Evolutionary conservation across 2,888 invertebrate genomes (phyloP).

Genomic region (Phaonia tiefii): DNA sequence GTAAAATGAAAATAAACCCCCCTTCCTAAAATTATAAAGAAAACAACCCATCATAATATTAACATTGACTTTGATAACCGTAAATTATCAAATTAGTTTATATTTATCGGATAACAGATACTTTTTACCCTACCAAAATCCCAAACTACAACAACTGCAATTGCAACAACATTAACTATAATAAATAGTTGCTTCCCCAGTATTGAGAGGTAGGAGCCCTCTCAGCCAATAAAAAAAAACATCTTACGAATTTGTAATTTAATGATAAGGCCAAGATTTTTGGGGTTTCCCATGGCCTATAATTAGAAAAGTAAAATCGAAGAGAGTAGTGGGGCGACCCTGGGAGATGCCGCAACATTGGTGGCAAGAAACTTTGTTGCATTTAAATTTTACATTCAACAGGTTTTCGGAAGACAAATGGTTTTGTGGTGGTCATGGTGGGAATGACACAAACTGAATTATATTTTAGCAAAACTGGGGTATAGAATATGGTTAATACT

Average conservation of each 20-base stretch:
- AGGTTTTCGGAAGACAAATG: no score
- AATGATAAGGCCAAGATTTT: slow-evolving; percentile 26
- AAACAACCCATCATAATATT: slow-evolving; percentile 33
- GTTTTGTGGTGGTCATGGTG: no score
- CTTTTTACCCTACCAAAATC: slow-evolving; percentile 1
- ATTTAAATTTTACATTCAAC: no score
- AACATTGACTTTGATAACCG: slow-evolving; percentile 68
- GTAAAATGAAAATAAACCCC: slow-evolving; percentile 21
- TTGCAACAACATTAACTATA: no score
- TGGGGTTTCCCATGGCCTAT: slow-evolving; percentile 24
- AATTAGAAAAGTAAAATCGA: slow-evolving; percentile 24
- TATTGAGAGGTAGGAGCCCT: background rate
- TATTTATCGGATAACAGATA: slow-evolving; percentile 47
- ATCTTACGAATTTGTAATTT: slow-evolving; percentile 33
- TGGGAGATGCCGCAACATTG: no score
- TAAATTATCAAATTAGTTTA: slow-evolving; percentile 69
- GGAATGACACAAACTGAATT: no score
- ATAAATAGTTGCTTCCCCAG: slow-evolving; percentile 31
- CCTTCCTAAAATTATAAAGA: no score
- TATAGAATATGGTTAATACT: no score
- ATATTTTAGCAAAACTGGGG: no score
- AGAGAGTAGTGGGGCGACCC: background rate
- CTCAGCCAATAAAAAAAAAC: slow-evolving; percentile 1
- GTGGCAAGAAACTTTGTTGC: no score
- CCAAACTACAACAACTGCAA: slow-evolving; percentile 9